These are phyloP conservation scores for Opisthograptis luteolata DNA, from an alignment of 2,888 invertebrate species.

Conservation along the genomic window DNA sequence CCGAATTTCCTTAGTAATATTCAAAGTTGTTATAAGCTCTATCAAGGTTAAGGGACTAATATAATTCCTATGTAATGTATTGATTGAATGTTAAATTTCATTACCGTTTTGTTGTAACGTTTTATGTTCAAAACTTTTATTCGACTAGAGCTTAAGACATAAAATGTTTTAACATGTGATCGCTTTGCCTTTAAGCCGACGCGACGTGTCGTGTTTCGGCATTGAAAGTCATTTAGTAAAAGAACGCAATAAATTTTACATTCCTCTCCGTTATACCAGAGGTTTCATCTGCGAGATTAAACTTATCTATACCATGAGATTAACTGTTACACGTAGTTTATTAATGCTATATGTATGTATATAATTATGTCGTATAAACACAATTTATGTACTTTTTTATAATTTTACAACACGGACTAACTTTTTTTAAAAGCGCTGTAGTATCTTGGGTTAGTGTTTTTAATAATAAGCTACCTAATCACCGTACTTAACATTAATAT, in stretches of 20 bases:
- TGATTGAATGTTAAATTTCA: not conserved
- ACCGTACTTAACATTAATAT: no score
- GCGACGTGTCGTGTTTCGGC: constrained; percentile 57
- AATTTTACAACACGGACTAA: no score
- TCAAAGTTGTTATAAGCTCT: not conserved
- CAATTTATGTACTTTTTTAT: no score
- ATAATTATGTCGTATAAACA: not conserved
- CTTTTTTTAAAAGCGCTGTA: no score
- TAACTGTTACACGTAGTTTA: constrained; percentile 39
- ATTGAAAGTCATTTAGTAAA: constrained; percentile 70
- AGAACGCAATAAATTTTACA: constrained; percentile 72
- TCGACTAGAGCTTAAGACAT: constrained; percentile 24
- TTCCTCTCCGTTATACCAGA: constrained; percentile 64
- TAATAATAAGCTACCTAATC: no score
- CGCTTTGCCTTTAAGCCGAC: constrained; percentile 42
- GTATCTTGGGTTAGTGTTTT: no score
- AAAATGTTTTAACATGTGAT: constrained; percentile 27
- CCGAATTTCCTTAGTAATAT: constrained; percentile 8
- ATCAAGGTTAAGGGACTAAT: not conserved
- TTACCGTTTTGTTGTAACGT: not conserved
- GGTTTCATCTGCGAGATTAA: constrained; percentile 61
- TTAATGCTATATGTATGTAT: no score
- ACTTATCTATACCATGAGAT: constrained; percentile 52
- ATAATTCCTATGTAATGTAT: no score
- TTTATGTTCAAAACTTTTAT: constrained; percentile 14